These are phyloP conservation scores for Protonemura montana DNA, from an alignment of 2,888 invertebrate genomes.

Conservation along the genomic window DNA sequence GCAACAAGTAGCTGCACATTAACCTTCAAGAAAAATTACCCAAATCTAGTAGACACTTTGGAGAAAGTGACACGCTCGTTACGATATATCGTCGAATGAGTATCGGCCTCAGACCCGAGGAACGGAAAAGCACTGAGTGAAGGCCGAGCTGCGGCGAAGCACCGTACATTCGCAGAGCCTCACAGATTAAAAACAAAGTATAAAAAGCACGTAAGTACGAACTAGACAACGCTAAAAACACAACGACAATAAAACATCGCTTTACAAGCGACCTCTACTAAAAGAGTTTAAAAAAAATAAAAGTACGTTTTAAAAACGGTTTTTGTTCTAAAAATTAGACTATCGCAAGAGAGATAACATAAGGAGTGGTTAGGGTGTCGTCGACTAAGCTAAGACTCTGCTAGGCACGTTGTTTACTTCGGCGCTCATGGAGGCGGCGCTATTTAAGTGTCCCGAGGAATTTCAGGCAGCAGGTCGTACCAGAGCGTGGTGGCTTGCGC, in stretches of 20 bases:
- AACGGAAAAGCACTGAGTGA: background rate
- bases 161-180: background rate
- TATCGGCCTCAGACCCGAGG: background rate
- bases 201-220: background rate
- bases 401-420: background rate
- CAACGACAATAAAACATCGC: background rate
- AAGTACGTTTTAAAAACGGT: background rate
- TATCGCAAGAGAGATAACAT: background rate
- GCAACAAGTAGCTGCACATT: too few relatives aligned
- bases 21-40: too few relatives aligned
- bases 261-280: background rate
- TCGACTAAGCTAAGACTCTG: background rate
- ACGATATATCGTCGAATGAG: background rate
- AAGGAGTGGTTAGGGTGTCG: background rate
- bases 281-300: background rate
- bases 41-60: too few relatives aligned
- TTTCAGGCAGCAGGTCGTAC: slow-evolving; percentile 74
- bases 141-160: background rate
- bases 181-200: background rate
- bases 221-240: background rate
- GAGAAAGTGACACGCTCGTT: background rate
- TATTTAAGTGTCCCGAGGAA: slow-evolving; percentile 45
- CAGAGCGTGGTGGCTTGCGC: slow-evolving; percentile 75
- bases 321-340: background rate
- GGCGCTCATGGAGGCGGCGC: background rate